Conservation (phyloP, 37 sponge, comb jelly and placozoan genomes). For the Lycopodina hypogea region DNA sequence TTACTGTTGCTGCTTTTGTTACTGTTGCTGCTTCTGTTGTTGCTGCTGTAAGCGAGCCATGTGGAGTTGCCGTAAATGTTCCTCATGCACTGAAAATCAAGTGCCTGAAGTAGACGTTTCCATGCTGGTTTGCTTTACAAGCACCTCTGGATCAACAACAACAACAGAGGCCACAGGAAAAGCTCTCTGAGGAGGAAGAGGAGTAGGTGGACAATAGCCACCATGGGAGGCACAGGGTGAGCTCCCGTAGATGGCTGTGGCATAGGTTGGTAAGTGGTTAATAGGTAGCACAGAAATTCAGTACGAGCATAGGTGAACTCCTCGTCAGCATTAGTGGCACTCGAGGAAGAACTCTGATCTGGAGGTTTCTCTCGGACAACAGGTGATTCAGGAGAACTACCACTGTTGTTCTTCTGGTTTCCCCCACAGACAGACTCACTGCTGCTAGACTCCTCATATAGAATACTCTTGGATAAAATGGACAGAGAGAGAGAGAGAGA, state of each 20-base stretch:
- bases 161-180: background rate
- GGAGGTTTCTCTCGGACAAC: conserved; percentile 18
- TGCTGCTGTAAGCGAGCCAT: conserved; percentile 26
- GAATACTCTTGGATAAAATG: conserved; percentile 1
- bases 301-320: conserved; percentile 59
- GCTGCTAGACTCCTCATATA: conserved; percentile 43
- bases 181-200: no score
- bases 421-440: conserved; percentile 24
- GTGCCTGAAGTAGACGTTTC: background rate
- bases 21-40: background rate
- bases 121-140: background rate
- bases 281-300: conserved; percentile 36
- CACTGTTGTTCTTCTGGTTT: conserved; percentile 19
- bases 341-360: conserved; percentile 11
- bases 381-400: conserved; percentile 24
- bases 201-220: background rate
- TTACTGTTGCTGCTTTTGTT: conserved; percentile 18
- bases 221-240: background rate
- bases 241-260: background rate
- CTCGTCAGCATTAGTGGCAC: conserved; percentile 17
- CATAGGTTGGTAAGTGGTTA: conserved; percentile 2
- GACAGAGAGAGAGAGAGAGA: no score
- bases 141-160: background rate
- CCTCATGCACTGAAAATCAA: background rate
- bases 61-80: background rate